Conservation (phyloP, 2,113 vertebrate species). For the Galeopterus variegatus region DNA sequence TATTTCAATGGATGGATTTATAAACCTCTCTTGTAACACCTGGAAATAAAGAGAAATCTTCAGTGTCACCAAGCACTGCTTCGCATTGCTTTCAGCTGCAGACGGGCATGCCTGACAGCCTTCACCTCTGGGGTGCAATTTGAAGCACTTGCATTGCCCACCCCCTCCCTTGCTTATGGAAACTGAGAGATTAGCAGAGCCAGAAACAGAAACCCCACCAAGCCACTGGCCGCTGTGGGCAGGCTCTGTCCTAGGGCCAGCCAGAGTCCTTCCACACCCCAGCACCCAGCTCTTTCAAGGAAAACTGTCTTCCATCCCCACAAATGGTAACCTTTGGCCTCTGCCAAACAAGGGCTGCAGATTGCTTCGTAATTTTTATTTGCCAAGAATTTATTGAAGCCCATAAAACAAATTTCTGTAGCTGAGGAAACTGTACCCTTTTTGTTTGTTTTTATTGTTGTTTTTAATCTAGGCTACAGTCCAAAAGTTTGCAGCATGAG, state of each 20-base stretch:
- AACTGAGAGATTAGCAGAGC: not conserved
- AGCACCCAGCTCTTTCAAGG: not conserved
- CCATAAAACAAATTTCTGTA: slow-evolving; percentile 62
- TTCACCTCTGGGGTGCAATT: not conserved
- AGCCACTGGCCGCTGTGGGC: not conserved
- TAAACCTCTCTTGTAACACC: slow-evolving; percentile 29
- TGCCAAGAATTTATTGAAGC: slow-evolving; percentile 64
- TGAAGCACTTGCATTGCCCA: not conserved
- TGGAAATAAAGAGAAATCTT: slow-evolving; percentile 30
- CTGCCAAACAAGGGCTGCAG: slow-evolving; percentile 64
- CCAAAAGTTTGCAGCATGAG: slow-evolving; percentile 73
- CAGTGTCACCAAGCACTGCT: not conserved
- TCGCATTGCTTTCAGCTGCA: not conserved
- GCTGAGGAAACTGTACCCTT: slow-evolving; percentile 50
- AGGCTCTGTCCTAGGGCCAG: not conserved
- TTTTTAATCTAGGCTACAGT: slow-evolving; percentile 69
- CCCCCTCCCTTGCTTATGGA: not conserved
- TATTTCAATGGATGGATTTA: not conserved
- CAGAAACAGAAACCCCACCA: not conserved
- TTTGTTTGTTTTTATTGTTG: slow-evolving; percentile 66
- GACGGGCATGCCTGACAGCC: not conserved
- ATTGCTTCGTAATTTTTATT: slow-evolving; percentile 60
- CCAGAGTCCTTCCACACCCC: slow-evolving; percentile 9
- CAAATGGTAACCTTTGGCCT: slow-evolving; percentile 60
- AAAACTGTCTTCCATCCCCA: slow-evolving; percentile 34